Evolutionary conservation across 2,888 invertebrate genomes (phyloP).

Genomic region (Synanthedon andrenaeformis): DNA sequence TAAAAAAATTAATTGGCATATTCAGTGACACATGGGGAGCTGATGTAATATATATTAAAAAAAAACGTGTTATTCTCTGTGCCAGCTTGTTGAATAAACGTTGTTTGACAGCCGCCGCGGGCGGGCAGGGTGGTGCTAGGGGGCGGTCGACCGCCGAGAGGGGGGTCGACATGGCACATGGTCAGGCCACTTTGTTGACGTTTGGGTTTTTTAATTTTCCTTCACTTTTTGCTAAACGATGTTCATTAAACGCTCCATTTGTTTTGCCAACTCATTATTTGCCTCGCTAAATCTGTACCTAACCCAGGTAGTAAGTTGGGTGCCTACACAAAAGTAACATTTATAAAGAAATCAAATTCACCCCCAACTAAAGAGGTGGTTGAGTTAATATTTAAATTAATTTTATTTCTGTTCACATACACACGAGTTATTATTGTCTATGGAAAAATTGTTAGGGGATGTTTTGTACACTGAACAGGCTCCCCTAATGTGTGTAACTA

Average conservation of each 20-base stretch:
- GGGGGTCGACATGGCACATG: slow-evolving; percentile 9
- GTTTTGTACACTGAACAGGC: slow-evolving; percentile 19
- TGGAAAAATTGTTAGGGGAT: slow-evolving; percentile 38
- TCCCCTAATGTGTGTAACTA: slow-evolving; percentile 46
- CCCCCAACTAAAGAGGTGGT: slow-evolving; percentile 7
- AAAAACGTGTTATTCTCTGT: slow-evolving; percentile 51
- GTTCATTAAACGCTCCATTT: slow-evolving; percentile 10
- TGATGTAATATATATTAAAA: slow-evolving; percentile 33
- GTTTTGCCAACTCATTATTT: slow-evolving; percentile 20
- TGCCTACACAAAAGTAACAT: too few species aligned
- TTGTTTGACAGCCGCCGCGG: slow-evolving; percentile 49
- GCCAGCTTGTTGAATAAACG: slow-evolving; percentile 52
- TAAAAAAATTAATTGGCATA: too few species aligned
- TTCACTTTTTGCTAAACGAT: slow-evolving; percentile 15
- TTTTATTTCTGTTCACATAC: slow-evolving; percentile 40
- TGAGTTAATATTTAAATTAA: slow-evolving; percentile 39
- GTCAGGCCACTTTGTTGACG: slow-evolving; percentile 43
- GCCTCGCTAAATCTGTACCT: slow-evolving; percentile 5
- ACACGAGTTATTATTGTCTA: slow-evolving; percentile 19
- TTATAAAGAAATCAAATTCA: too few species aligned
- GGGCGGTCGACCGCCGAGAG: slow-evolving; percentile 7
- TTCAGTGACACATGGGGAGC: slow-evolving; percentile 26
- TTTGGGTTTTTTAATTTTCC: slow-evolving; percentile 40
- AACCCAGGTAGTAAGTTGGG: neutral
- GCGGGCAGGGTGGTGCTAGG: slow-evolving; percentile 9